Evolutionary conservation across 1,140 invertebrate genomes (phyloP), one percentile per base, ranked within the genome.

Genomic region (Eupeodes corollae): DNA sequence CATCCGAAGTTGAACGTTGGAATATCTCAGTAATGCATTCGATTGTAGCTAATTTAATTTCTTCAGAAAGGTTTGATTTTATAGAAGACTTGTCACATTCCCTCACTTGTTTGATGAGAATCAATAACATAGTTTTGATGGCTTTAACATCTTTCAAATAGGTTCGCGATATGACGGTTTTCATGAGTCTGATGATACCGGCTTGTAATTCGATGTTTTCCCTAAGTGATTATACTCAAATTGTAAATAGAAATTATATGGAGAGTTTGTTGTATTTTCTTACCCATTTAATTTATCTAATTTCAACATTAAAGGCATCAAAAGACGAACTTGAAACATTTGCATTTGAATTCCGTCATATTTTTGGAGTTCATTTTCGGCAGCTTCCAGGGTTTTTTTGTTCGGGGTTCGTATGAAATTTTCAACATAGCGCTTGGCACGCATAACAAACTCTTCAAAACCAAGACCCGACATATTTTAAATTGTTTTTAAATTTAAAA

Each of bases 41-140:
- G 6, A 64, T 50, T 15, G 52, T 51, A 13, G 58, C 61, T 46
- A 67, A 47, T 46, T 68, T 68, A 2, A 67, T 56, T 55, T 68
- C 65, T 44, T 68, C 65, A 3, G 60, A 60, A 1, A 67, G 53
- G 50, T 56, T 50, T 0, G 55, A 34, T 16, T 48, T 51, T 41
- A 55, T 51, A 1, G 15, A 37, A 12, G 50, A 46, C 6, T 42
- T 46, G 13, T 52, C 56, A 6, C 48, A 44, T 31, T 65, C 61
- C 2, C 53, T 52, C 10, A 68, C 44, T 45, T 68, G 65, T 35
- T 61, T 55, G 31, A 65, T 16, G 9, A 63, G 50, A 13, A 59
- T 58, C 11, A 56, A 48, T 10, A 68, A 33, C 13, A 68, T 62
- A 2, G 60, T 62, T 5, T 58, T 53, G 15, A 67, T 33, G 1